phyloP scores from a whole-genome alignment of 1,140 invertebrate genomes.

The Plodia interpunctella region DNA sequence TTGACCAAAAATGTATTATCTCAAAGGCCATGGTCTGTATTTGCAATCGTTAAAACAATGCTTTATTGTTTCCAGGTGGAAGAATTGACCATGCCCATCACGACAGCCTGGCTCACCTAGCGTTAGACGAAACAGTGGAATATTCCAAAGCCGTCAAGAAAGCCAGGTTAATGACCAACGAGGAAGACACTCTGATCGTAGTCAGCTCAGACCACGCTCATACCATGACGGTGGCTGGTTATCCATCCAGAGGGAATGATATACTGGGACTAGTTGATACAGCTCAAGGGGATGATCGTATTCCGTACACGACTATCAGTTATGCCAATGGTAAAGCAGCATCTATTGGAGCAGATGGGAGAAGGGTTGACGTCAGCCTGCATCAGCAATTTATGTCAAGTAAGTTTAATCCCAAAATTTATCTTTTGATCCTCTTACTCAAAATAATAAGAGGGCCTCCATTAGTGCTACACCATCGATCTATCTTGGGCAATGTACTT shows the following conservation, averaged over 20 bases:
- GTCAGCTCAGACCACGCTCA: slow-evolving; percentile 85
- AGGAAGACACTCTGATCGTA: slow-evolving; percentile 81
- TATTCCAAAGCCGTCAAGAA: slow-evolving; percentile 82
- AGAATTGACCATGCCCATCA: slow-evolving; percentile 87
- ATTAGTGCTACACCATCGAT: too few relatives aligned
- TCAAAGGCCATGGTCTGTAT: too few relatives aligned
- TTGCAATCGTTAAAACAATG: too few relatives aligned
- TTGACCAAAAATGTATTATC: too few relatives aligned
- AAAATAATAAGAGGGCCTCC: too few relatives aligned
- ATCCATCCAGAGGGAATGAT: slow-evolving; percentile 83
- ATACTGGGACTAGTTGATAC: slow-evolving; percentile 79
- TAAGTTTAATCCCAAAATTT: slow-evolving; percentile 40
- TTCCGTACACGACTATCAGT: slow-evolving; percentile 85
- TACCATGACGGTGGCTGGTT: slow-evolving; percentile 82
- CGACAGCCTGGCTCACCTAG: slow-evolving; percentile 79
- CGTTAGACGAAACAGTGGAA: slow-evolving; percentile 84
- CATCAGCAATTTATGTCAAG: slow-evolving; percentile 45
- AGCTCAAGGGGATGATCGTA: slow-evolving; percentile 75
- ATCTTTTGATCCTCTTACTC: too few relatives aligned
- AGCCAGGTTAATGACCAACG: slow-evolving; percentile 78
- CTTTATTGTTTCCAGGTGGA: slow-evolving; percentile 70
- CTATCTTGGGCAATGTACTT: too few relatives aligned
- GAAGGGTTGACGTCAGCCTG: slow-evolving; percentile 52
- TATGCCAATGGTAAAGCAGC: slow-evolving; percentile 83
- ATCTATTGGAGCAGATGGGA: slow-evolving; percentile 40